These are phyloP conservation scores for Tanypteryx hageni DNA, from an alignment of 2,888 invertebrate genomes.

Conservation along the genomic window DNA sequence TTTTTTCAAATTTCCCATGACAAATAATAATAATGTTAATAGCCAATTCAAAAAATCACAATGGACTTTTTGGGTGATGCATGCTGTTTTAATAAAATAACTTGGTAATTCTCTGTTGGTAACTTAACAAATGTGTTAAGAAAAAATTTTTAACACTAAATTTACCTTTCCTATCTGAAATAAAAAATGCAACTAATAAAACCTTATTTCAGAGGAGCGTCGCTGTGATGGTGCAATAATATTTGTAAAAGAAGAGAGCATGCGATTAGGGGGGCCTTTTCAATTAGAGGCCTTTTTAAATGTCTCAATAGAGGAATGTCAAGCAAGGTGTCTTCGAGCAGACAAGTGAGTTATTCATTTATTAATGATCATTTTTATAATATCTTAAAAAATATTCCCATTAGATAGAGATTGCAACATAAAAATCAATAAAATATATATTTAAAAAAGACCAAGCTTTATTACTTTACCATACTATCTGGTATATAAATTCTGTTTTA, in stretches of 20 bases:
- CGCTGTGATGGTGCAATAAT: conserved; percentile 91
- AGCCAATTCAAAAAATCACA: too few species aligned
- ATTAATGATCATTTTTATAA: background rate
- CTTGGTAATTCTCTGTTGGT: background rate
- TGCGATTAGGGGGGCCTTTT: conserved; percentile 90
- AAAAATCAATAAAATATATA: background rate
- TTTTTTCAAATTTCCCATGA: too few species aligned
- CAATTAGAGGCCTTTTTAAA: conserved; percentile 92
- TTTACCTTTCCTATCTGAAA: background rate
- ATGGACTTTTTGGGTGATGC: too few species aligned
- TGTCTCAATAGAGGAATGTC: conserved; percentile 91
- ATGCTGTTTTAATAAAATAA: background rate
- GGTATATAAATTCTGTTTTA: too few species aligned
- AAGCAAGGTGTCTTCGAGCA: conserved; percentile 90
- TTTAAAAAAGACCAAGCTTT: background rate
- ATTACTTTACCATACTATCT: background rate
- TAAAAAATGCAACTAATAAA: background rate
- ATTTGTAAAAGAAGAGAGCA: conserved; percentile 93
- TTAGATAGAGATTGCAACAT: background rate
- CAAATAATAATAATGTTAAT: too few species aligned
- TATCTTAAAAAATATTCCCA: background rate
- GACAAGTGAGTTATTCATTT: conserved; percentile 81
- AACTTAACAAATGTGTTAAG: background rate
- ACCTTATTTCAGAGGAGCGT: conserved; percentile 82
- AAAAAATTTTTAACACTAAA: background rate